Conservation (phyloP, 1,140 invertebrate species). For the Camponotus floridanus region DNA sequence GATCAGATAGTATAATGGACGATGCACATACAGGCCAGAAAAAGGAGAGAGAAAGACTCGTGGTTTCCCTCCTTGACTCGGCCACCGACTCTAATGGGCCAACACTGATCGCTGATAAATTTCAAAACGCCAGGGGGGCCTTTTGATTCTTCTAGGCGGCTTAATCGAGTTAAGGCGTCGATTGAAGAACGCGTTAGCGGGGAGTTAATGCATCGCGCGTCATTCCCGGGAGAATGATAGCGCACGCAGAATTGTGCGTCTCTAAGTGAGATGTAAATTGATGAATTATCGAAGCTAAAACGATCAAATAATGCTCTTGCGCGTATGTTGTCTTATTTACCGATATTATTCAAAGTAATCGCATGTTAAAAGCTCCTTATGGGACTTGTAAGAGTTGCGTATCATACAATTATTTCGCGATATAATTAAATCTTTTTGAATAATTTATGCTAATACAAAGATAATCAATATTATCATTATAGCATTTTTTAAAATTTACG, state of each 20-base stretch:
- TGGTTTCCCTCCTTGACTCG: constrained; percentile 53
- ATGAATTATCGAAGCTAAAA: not conserved
- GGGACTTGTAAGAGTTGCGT: not conserved
- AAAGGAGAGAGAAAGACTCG: constrained; percentile 38
- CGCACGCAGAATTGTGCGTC: constrained; percentile 18
- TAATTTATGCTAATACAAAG: not conserved
- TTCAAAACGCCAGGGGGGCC: constrained; percentile 69
- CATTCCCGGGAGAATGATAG: constrained; percentile 32
- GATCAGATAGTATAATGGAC: constrained; percentile 76
- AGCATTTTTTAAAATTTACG: constrained; percentile 8
- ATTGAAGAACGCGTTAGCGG: constrained; percentile 61
- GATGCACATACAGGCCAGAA: constrained; percentile 22
- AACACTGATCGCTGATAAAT: constrained; percentile 76
- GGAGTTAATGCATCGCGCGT: constrained; percentile 56
- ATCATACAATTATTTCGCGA: not conserved
- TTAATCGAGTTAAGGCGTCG: constrained; percentile 69
- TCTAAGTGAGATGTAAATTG: not conserved
- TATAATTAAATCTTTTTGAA: not conserved
- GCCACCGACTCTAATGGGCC: constrained; percentile 73
- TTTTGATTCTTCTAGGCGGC: constrained; percentile 62
- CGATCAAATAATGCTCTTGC: not conserved
- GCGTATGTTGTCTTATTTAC: not conserved
- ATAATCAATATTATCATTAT: not conserved
- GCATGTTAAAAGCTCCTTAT: not conserved
- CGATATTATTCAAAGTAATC: not conserved